Evolutionary conservation across 2,113 vertebrate genomes (phyloP).

Genomic region (Passer domesticus): DNA sequence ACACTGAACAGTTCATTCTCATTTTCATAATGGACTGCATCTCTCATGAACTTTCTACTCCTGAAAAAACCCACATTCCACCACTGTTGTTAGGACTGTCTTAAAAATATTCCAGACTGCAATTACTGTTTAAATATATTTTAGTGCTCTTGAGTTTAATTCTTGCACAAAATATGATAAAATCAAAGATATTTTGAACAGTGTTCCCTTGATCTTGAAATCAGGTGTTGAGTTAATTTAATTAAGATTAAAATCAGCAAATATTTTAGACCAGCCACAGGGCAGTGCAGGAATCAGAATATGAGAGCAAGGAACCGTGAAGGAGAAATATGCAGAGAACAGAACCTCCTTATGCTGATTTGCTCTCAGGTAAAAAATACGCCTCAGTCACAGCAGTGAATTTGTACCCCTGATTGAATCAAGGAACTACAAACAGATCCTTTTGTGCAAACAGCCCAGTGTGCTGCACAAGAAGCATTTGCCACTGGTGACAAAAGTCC

Average conservation of each 20-base stretch:
- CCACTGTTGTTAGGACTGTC: background rate
- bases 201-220: background rate
- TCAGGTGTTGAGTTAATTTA: background rate
- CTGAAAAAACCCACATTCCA: background rate
- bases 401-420: background rate
- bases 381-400: background rate
- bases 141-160: background rate
- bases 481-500: background rate
- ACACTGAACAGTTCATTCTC: background rate
- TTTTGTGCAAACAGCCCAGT: background rate
- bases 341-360: background rate
- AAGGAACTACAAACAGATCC: background rate
- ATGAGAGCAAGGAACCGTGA: fast-evolving
- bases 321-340: background rate
- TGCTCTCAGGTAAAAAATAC: background rate
- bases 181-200: background rate
- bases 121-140: background rate
- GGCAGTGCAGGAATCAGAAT: background rate
- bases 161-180: background rate
- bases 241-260: background rate
- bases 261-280: background rate
- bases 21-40: background rate
- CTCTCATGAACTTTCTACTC: background rate
- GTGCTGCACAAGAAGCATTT: background rate
- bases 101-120: background rate